These are phyloP conservation scores for Collichthys lucidus DNA, from an alignment of 2,113 vertebrate genomes.

Conservation along the genomic window DNA sequence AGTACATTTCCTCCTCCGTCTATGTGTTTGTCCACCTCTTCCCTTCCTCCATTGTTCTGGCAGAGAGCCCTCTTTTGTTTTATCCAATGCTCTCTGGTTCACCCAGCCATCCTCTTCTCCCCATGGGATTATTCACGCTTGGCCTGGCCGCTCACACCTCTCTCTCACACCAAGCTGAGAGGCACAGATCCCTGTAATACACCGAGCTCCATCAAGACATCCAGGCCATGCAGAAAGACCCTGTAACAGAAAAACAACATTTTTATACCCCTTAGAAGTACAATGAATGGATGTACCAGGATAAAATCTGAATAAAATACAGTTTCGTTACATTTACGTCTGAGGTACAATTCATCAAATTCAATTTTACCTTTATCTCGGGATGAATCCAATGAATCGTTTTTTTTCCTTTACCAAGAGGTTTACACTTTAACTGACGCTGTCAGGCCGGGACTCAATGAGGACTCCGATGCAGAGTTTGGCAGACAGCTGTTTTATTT, in stretches of 20 bases:
- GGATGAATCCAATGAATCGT: not conserved
- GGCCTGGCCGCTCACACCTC: slow-evolving; percentile 62
- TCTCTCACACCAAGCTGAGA: slow-evolving; percentile 58
- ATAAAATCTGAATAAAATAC: not conserved
- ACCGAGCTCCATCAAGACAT: slow-evolving; percentile 36
- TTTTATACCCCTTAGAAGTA: not conserved
- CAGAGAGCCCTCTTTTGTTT: slow-evolving; percentile 64
- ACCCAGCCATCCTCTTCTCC: slow-evolving; percentile 54
- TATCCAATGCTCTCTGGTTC: slow-evolving; percentile 63
- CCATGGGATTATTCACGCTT: slow-evolving; percentile 68
- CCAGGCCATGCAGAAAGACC: slow-evolving; percentile 18
- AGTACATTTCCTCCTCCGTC: not conserved
- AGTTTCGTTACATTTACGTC: not conserved
- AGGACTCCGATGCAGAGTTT: too few species aligned
- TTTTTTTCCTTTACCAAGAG: not conserved
- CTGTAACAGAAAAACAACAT: not conserved
- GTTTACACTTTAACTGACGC: not conserved
- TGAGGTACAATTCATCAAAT: not conserved
- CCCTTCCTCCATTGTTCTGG: slow-evolving; percentile 44
- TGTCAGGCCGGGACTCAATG: too few species aligned
- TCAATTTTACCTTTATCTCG: not conserved
- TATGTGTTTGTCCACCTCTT: not conserved
- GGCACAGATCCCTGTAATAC: slow-evolving; percentile 47
- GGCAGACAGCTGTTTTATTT: too few species aligned
- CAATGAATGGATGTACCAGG: not conserved